These are phyloP conservation scores for Xanthorhoe spadicearia DNA, from an alignment of 2,888 invertebrate species.

Conservation along the genomic window DNA sequence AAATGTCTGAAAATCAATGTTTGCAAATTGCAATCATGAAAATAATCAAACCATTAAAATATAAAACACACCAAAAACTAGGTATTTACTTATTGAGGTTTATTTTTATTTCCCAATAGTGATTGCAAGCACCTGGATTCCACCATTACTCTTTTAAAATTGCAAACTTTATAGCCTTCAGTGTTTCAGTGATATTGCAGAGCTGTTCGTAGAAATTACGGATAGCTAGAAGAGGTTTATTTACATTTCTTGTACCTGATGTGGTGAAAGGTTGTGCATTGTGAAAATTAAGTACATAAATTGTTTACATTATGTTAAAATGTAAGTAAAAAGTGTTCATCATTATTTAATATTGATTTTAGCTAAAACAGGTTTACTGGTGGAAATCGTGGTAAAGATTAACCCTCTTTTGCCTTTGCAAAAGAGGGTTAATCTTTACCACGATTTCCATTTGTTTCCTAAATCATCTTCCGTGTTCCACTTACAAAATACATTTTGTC, in stretches of 20 bases:
- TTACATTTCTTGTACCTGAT: background rate
- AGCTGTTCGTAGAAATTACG: conserved; percentile 58
- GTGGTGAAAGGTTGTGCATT: background rate
- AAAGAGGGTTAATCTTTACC: background rate
- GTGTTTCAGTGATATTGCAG: conserved; percentile 69
- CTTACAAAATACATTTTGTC: conserved; percentile 10
- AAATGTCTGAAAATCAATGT: no score
- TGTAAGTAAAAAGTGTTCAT: no score
- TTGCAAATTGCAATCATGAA: background rate
- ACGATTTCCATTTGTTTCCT: background rate
- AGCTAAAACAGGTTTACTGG: no score
- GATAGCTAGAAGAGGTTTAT: background rate
- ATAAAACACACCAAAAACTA: conserved; percentile 3
- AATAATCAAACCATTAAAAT: conserved; percentile 1
- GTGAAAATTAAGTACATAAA: background rate
- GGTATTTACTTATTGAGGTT: conserved; percentile 61
- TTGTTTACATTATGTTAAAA: background rate
- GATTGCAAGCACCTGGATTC: conserved; percentile 72
- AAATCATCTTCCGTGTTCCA: background rate
- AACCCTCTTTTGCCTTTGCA: no score
- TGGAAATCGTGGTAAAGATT: no score
- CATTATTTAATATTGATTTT: no score
- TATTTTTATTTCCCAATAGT: conserved; percentile 70
- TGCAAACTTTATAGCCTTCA: conserved; percentile 69
- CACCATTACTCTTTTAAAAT: conserved; percentile 74